phyloP scores from a whole-genome alignment of 2,888 invertebrate genomes.

The Formica aserva region DNA sequence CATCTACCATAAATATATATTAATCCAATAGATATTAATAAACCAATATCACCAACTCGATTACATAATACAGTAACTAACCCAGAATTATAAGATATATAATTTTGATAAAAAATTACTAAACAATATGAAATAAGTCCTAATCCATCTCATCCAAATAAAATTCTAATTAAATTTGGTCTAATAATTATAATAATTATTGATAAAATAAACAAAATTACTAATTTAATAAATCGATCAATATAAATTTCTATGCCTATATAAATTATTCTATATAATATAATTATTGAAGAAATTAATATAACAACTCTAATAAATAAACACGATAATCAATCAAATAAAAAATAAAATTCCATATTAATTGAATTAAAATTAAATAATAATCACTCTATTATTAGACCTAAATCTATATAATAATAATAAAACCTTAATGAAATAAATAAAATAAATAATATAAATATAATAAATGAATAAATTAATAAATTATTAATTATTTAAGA shows the following conservation, averaged over 20 bases:
- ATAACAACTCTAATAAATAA: slow-evolving; percentile 89
- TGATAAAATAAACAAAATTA: too few relatives aligned
- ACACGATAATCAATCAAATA: slow-evolving; percentile 88
- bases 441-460: too few relatives aligned
- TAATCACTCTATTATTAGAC: too few relatives aligned
- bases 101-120: slow-evolving; percentile 91
- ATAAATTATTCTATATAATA: slow-evolving; percentile 87
- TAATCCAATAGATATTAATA: neutral
- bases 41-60: neutral
- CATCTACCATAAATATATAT: neutral
- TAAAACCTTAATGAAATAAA: too few relatives aligned
- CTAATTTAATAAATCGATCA: neutral
- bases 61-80: slow-evolving; percentile 88
- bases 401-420: too few relatives aligned
- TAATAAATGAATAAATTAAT: too few relatives aligned
- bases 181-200: slow-evolving; percentile 72
- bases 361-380: too few relatives aligned
- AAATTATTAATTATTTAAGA: too few relatives aligned
- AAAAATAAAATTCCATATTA: too few relatives aligned
- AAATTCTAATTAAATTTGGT: slow-evolving; percentile 88
- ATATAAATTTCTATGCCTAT: slow-evolving; percentile 84
- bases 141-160: slow-evolving; percentile 91
- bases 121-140: slow-evolving; percentile 91
- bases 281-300: slow-evolving; percentile 88
- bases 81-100: slow-evolving; percentile 90